Percentiles rank a stretch among this genome's conserved stretches.
These are phyloP conservation scores for Gambusia yucatana DNA, from an alignment of 2,797 vertebrate species.

Conservation along the genomic window DNA sequence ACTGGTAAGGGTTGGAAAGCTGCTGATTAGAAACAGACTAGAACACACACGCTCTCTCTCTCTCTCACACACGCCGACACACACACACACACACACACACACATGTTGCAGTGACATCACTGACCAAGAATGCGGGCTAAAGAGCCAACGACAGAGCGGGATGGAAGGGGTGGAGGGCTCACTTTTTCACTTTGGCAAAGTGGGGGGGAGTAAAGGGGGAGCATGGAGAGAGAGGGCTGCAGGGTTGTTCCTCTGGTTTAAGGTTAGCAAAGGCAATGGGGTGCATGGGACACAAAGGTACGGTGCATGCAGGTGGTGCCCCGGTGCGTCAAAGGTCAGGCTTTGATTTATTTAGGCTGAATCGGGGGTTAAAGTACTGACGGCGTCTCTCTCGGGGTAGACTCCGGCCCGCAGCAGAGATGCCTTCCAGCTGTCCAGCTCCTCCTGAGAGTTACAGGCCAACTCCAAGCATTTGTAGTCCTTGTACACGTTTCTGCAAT, in stretches of 20 bases:
- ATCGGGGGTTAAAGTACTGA: constrained; percentile 79
- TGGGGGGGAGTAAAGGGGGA: constrained; percentile 44
- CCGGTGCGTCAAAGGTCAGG: constrained; percentile 48
- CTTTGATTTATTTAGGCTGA: constrained; percentile 76
- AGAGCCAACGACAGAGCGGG: constrained; percentile 80
- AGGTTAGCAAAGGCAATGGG: constrained; percentile 46
- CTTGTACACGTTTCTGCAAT: constrained; percentile 93
- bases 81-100: constrained; percentile 43
- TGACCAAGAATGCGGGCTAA: constrained; percentile 77
- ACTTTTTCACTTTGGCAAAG: constrained; percentile 58
- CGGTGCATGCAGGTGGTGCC: constrained; percentile 56
- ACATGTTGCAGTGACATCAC: constrained; percentile 80
- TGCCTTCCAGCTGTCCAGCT: constrained; percentile 94
- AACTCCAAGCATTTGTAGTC: constrained; percentile 93
- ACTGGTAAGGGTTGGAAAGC: constrained; percentile 66
- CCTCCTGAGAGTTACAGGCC: constrained; percentile 90
- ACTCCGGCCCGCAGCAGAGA: constrained; percentile 92
- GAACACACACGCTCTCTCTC: constrained; percentile 57
- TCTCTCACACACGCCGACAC: constrained; percentile 25
- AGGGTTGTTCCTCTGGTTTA: constrained; percentile 43
- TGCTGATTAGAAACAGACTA: constrained; percentile 86
- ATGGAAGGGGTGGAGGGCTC: constrained; percentile 75
- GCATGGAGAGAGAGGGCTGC: constrained; percentile 45
- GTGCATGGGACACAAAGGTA: constrained; percentile 32
- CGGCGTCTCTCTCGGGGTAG: constrained; percentile 88